Conservation (phyloP, 1,140 invertebrate genomes). For the Scylla paramamosain region DNA sequence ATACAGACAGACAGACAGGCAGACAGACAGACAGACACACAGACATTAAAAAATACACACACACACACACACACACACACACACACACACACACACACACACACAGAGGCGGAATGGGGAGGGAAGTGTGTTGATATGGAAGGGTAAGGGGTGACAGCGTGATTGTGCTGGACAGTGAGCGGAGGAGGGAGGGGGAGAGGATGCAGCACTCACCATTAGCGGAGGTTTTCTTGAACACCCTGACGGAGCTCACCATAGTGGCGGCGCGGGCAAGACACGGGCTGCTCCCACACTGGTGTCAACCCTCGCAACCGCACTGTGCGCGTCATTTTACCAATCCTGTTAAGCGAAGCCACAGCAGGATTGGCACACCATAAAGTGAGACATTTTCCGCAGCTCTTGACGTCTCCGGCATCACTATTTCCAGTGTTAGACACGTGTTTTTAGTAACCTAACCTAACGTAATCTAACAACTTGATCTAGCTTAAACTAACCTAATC, state of each 20-base stretch:
- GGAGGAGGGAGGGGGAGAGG: background rate
- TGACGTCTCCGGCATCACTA: too few species aligned
- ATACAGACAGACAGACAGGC: background rate
- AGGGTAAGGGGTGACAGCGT: background rate
- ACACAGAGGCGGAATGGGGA: background rate
- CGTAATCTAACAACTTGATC: background rate
- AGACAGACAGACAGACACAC: background rate
- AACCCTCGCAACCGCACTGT: background rate
- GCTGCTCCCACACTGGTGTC: background rate
- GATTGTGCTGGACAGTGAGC: background rate
- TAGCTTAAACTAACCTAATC: too few species aligned
- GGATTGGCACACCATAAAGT: background rate
- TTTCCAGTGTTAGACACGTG: too few species aligned
- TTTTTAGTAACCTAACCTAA: too few species aligned
- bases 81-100: too few species aligned
- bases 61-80: too few species aligned
- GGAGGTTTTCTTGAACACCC: slow-evolving; percentile 51
- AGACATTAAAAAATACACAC: too few species aligned
- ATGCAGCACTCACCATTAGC: slow-evolving; percentile 27
- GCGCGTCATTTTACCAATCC: background rate
- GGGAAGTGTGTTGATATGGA: too few species aligned
- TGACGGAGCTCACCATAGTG: slow-evolving; percentile 9
- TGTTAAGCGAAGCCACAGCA: slow-evolving; percentile 7
- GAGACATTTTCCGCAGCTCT: too few species aligned
- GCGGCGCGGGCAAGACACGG: background rate